phyloP scores from a whole-genome alignment of 2,113 vertebrate genomes.

The Psilopsiagon aymara region DNA sequence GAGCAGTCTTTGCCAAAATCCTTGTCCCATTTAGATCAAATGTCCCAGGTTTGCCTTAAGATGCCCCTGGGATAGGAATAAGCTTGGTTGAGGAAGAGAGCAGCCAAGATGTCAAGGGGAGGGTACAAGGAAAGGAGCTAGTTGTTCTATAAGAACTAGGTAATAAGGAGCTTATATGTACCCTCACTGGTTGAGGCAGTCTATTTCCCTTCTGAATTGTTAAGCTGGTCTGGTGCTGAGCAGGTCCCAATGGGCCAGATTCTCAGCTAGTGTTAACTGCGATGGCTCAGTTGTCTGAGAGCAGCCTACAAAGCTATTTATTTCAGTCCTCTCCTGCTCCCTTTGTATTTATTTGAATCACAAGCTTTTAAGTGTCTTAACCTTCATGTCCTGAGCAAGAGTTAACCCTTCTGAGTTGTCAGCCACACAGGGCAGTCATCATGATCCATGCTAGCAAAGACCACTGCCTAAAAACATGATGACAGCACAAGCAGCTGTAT shows the following conservation, averaged over 20 bases:
- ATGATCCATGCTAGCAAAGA: background rate
- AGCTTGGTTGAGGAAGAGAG: background rate
- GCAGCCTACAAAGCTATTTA: slow-evolving; percentile 33
- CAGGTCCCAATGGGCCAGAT: background rate
- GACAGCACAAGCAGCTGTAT: background rate
- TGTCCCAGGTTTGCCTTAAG: background rate
- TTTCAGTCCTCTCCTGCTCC: background rate
- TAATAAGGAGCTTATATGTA: slow-evolving; percentile 34
- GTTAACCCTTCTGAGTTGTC: background rate
- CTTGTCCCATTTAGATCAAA: background rate
- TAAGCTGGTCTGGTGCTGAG: slow-evolving; percentile 48
- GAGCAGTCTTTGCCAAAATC: background rate
- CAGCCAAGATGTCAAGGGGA: background rate
- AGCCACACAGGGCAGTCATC: background rate
- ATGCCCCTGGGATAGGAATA: background rate
- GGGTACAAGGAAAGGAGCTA: background rate
- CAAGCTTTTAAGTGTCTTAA: slow-evolving; percentile 46
- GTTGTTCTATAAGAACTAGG: background rate
- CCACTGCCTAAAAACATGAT: background rate
- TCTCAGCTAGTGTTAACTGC: background rate
- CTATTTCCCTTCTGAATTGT: slow-evolving; percentile 37
- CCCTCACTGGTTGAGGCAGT: background rate
- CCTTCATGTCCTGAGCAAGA: background rate
- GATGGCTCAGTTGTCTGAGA: background rate
- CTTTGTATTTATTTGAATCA: background rate